Percentiles rank a stretch among this genome's conserved stretches.
Conservation (phyloP, 2,888 invertebrate genomes). For the Dasysyrphus tricinctus region DNA sequence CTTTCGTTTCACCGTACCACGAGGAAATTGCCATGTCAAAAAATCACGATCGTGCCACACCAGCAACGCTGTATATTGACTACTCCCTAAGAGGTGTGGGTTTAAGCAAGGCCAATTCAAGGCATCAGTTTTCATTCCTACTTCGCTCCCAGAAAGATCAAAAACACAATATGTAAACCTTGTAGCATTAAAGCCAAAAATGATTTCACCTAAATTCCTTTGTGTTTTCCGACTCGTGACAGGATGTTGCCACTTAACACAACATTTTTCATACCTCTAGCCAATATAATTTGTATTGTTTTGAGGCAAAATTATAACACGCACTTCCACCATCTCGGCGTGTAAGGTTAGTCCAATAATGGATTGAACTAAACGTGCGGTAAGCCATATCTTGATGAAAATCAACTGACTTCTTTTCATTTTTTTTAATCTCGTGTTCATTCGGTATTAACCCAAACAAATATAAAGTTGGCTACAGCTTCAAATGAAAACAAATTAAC, state of each 20-base stretch:
- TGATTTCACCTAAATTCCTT: not conserved
- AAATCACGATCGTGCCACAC: too few relatives aligned
- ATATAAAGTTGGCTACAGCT: not conserved
- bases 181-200: not conserved
- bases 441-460: not conserved
- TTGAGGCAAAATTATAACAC: constrained; percentile 7
- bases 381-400: constrained; percentile 23
- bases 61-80: too few relatives aligned
- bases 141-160: not conserved
- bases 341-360: constrained; percentile 16
- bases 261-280: constrained; percentile 1
- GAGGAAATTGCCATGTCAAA: too few relatives aligned
- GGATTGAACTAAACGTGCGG: constrained; percentile 16
- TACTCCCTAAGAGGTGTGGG: too few relatives aligned
- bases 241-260: constrained; percentile 7
- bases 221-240: constrained; percentile 4
- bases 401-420: not conserved
- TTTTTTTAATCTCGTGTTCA: not conserved
- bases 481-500: constrained; percentile 15
- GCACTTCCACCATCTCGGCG: not conserved
- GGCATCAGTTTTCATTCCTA: too few relatives aligned
- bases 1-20: too few relatives aligned
- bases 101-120: too few relatives aligned
- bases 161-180: not conserved
- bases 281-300: not conserved